A percentile compares a stretch with the other conserved stretches of the same genome.
phyloP scores from a whole-genome alignment of 2,888 invertebrate genomes.

The Trichacis sp. region DNA sequence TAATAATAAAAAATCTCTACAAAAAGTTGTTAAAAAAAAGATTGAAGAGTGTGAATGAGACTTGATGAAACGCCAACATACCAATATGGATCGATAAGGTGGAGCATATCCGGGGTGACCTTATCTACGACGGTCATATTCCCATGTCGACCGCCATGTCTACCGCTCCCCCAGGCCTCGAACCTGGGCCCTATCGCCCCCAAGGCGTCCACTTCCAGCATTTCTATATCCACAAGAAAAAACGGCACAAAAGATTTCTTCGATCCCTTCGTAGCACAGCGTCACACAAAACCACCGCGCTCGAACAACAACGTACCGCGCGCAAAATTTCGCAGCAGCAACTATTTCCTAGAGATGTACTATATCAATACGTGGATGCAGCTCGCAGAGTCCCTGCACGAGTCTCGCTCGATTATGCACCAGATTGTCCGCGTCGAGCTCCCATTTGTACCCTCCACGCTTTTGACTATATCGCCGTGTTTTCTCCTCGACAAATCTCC shows the following conservation, averaged over 20 bases:
- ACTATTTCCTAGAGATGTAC: too few species aligned
- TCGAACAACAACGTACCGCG: too few species aligned
- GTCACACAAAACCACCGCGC: too few species aligned
- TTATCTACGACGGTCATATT: slow-evolving; percentile 88
- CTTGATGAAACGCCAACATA: too few species aligned
- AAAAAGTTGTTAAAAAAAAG: too few species aligned
- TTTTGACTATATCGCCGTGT: slow-evolving; percentile 43
- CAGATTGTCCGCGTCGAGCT: slow-evolving; percentile 37
- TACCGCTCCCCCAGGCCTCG: slow-evolving; percentile 63
- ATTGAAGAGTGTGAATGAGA: too few species aligned
- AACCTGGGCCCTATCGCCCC: slow-evolving; percentile 71
- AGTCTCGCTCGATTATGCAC: slow-evolving; percentile 59
- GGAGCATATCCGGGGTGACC: slow-evolving; percentile 79
- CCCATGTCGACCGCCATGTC: slow-evolving; percentile 65
- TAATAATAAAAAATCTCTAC: too few species aligned
- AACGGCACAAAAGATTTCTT: too few species aligned
- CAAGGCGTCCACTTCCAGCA: slow-evolving; percentile 62
- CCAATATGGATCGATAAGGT: slow-evolving; percentile 85
- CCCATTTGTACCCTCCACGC: slow-evolving; percentile 56
- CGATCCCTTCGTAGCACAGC: too few species aligned
- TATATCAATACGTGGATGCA: too few species aligned
- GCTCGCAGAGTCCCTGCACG: slow-evolving; percentile 53
- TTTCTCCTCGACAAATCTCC: slow-evolving; percentile 55
- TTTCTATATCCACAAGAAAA: too few species aligned
- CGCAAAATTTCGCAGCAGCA: too few species aligned